A percentile compares a stretch with the other conserved stretches of the same genome.
Evolutionary conservation across 1,140 invertebrate species (phyloP).

Genomic region (Bombus confusus): DNA sequence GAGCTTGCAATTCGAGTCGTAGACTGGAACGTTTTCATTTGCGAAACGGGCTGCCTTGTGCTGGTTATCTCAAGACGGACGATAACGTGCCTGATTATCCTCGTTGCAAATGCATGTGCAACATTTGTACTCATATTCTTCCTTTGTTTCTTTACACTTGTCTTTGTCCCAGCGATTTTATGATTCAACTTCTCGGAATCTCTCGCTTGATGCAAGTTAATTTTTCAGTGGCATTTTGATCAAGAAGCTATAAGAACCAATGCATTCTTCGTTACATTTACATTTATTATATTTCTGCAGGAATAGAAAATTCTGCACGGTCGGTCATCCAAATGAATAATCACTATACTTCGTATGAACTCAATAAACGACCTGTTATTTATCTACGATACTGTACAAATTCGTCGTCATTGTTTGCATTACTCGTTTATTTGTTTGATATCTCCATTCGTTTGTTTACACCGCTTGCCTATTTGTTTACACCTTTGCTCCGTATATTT

Average conservation of each 20-base stretch:
- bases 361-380: too few relatives aligned
- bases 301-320: too few relatives aligned
- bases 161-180: neutral
- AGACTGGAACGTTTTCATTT: constrained; percentile 15
- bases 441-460: neutral
- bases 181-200: too few relatives aligned
- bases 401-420: neutral
- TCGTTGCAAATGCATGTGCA: neutral
- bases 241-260: too few relatives aligned
- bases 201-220: too few relatives aligned
- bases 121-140: neutral
- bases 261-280: too few relatives aligned
- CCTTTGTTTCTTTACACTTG: neutral
- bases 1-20: neutral
- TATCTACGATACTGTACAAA: neutral
- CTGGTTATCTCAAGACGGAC: constrained; percentile 20
- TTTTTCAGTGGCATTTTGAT: too few relatives aligned
- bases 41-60: neutral
- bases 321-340: too few relatives aligned
- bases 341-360: too few relatives aligned
- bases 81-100: constrained; percentile 8
- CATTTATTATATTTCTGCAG: too few relatives aligned
- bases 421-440: neutral
- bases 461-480: neutral
- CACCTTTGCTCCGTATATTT: neutral